Evolutionary conservation across 2,113 vertebrate species (phyloP), one percentile per base, ranked within the genome.

Genomic region (Anarrhichthys ocellatus): DNA sequence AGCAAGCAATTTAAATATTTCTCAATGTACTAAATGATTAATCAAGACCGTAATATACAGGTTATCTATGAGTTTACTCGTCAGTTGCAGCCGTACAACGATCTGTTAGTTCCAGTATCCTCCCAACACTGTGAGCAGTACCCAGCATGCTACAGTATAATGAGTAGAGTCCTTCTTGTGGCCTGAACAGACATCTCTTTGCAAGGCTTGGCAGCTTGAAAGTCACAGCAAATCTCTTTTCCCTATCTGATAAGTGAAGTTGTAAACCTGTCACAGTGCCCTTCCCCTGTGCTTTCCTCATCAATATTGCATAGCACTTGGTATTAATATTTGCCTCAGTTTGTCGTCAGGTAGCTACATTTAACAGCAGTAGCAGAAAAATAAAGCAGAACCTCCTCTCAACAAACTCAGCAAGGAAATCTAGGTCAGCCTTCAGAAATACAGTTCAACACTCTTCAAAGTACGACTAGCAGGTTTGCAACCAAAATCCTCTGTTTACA

Each of bases 281-380:
- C 82, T 84, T 88, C 87, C 86, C 66, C 69, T 84, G 44, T 78
- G 76, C 85, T 65, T 86, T 81, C 78, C 46, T 90, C 87, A 93
- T 95, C 84, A 93, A 94, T 93, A 90, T 87, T 94, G 77, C 90
- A 95, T 86, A 74, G 36, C 58, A 20, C 76, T 73, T 29, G 69
- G 86, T 92, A 85, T 91, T 92, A 90, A 92, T 92, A 93, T 94
- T 93, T 92, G 91, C 92, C 73, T 91, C 65, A 3, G 86, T 89
- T 92, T 93, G 87, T 93, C 29, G 67, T 85, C 85, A 87, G 85
- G 84, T 91, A 87, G 84, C 83, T 76, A 48, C 91, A 86, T 85
- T 89, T 88, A 90, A 88, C 81, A 79, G 83, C 77, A 67, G 76
- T 87, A 67, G 87, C 85, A 88, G 83, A 81, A 86, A 87, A 89